A percentile compares a stretch with the other conserved stretches of the same genome.
Conservation (phyloP, 1,140 invertebrate species). For the Eulimnadia texana region DNA sequence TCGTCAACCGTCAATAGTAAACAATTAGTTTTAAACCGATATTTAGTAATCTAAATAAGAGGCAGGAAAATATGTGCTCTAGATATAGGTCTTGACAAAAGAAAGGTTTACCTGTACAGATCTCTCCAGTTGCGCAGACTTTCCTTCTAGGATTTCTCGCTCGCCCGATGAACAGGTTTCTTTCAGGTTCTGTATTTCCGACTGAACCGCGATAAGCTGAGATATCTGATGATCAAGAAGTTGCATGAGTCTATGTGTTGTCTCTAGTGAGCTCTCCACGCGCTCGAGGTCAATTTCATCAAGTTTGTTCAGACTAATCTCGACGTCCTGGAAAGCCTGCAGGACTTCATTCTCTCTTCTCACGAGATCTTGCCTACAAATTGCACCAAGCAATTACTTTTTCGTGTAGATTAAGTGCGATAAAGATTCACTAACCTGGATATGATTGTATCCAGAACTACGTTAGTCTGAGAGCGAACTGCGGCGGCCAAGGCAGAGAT, state of each 20-base stretch:
- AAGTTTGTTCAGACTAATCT: constrained; percentile 54
- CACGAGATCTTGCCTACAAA: constrained; percentile 59
- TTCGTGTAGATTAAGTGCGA: not conserved
- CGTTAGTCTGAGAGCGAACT: constrained; percentile 54
- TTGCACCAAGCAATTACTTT: not conserved
- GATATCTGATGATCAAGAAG: constrained; percentile 65
- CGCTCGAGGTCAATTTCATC: constrained; percentile 64
- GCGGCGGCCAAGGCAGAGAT: constrained; percentile 53
- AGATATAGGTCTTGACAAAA: no score
- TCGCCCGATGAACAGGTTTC: constrained; percentile 51
- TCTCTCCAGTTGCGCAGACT: constrained; percentile 44
- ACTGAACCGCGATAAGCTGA: constrained; percentile 53
- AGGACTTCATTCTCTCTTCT: constrained; percentile 63
- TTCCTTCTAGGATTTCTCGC: constrained; percentile 49
- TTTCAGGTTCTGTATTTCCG: constrained; percentile 63
- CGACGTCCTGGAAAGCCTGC: constrained; percentile 65
- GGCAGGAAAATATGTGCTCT: no score
- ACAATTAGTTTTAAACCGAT: no score
- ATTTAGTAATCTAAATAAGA: no score
- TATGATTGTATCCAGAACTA: constrained; percentile 60
- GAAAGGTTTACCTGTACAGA: not conserved
- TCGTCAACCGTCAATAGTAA: no score
- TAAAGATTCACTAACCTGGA: constrained; percentile 28
- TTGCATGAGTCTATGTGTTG: constrained; percentile 58
- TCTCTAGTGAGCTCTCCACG: constrained; percentile 58